phyloP scores from a whole-genome alignment of 2,797 vertebrate genomes.

The Parotocinclus haroldoi region DNA sequence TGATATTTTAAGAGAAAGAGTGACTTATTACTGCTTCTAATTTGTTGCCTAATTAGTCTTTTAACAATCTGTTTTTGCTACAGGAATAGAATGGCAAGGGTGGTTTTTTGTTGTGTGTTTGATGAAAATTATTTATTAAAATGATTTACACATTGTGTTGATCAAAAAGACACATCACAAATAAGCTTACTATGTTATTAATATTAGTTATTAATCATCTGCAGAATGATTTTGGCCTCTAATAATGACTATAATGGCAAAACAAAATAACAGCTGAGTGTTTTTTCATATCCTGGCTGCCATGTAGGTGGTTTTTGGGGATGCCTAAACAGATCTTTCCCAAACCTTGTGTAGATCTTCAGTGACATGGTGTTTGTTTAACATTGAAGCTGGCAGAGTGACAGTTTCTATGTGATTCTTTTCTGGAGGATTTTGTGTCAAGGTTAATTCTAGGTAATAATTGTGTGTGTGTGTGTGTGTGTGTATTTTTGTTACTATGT shows the following conservation, averaged over 20 bases:
- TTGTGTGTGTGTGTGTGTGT: neutral
- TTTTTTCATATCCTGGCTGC: neutral
- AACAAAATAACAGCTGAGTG: neutral
- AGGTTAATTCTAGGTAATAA: conserved; percentile 22
- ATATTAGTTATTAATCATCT: too few species aligned
- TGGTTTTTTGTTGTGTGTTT: too few species aligned
- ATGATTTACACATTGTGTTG: too few species aligned
- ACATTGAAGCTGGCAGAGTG: conserved; percentile 11
- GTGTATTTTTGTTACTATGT: conserved; percentile 6
- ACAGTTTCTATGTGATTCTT: neutral
- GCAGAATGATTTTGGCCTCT: too few species aligned
- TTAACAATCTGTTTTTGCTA: too few species aligned
- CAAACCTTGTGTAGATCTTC: conserved; percentile 8
- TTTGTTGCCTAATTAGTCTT: too few species aligned
- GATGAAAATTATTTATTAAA: too few species aligned
- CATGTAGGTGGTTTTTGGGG: neutral
- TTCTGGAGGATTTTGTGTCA: neutral
- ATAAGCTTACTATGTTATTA: too few species aligned
- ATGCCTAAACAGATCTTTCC: conserved; percentile 6
- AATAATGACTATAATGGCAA: neutral
- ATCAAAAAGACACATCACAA: too few species aligned
- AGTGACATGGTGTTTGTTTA: conserved; percentile 12
- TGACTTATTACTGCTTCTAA: too few species aligned
- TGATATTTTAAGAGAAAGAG: too few species aligned
- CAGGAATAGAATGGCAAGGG: too few species aligned